phyloP scores from a whole-genome alignment of 2,888 invertebrate genomes.

The Scaptomyza cyrtandrae region DNA sequence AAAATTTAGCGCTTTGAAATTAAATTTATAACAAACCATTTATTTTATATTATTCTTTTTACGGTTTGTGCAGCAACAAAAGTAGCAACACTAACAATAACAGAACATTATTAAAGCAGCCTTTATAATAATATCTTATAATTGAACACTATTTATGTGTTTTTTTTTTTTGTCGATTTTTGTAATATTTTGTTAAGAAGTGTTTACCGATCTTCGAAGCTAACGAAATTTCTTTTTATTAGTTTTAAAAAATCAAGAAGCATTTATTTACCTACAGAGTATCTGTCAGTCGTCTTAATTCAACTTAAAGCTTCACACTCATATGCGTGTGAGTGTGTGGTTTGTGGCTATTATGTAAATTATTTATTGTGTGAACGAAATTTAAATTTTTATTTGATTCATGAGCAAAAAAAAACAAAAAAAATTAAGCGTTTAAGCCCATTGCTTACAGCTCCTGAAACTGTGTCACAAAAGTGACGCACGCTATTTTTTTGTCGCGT shows the following conservation, averaged over 20 bases:
- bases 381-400: conserved; percentile 76
- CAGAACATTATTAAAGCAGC: conserved; percentile 30
- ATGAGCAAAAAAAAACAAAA: conserved; percentile 20
- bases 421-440: neutral
- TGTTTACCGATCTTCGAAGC: too few relatives aligned
- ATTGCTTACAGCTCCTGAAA: conserved; percentile 25
- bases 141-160: conserved; percentile 52
- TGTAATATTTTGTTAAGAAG: too few relatives aligned
- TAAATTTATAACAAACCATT: conserved; percentile 15
- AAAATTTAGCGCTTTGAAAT: conserved; percentile 2
- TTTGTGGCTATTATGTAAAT: conserved; percentile 70
- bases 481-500: conserved; percentile 49
- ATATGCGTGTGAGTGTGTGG: conserved; percentile 17
- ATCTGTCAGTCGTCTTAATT: neutral
- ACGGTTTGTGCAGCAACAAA: conserved; percentile 23
- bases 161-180: neutral
- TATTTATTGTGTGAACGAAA: conserved; percentile 69
- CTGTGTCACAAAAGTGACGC: conserved; percentile 55
- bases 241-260: too few relatives aligned
- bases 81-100: conserved; percentile 12
- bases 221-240: too few relatives aligned
- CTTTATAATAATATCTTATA: conserved; percentile 59
- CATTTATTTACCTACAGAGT: neutral
- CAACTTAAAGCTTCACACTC: neutral
- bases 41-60: neutral